Evolutionary conservation across 23 tunicate species (phyloP), one percentile per base, ranked within the genome.

Genomic region (Halocynthia aurantium): DNA sequence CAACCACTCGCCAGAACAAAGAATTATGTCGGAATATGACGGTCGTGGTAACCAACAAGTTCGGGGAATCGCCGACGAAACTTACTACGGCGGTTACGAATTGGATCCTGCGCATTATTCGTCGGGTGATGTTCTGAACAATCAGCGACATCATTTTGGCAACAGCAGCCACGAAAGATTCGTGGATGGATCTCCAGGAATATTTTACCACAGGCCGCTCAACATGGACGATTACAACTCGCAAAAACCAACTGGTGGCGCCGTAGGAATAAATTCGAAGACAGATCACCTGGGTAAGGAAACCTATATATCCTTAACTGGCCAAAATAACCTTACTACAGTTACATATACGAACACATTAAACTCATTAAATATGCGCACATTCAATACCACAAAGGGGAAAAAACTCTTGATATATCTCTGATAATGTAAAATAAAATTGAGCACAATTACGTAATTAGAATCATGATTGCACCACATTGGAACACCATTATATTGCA

Each of bases 1-100:
- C 17, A 54, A 52, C 21, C 77, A 73, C 21, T 82, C 93, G 55
- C 96, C 88, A 12, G 78, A 74, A 12, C 78, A 74, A 8, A 10
- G 78, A n/a, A 74, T 64, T 8, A 51, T 74, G 40, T 44, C 50
- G 13, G 63, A 44, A 8, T 74, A 74, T 49, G 78, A 74, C 1
- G 55, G 40, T 1, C 62, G 78, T 11, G 21, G 60, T 8, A 49
- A 49, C 31, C 70, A 20, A 9, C 62, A 62, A 8, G 31, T 21
- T 0, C 50, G 50, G n/a, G 12, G 60, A 8, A 62, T 17, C 9
- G 8, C 56, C 22, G 50, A 53, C 4, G 78, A 74, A 53, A 50
- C 6, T 21, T 74, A 74, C 56, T 74, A 54, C 31, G 78, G 78
- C 10, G 62, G 62, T 10, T 74, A 74, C 57, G 63, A 74, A 1